Base-by-base conservation (phyloP, 92 coral and sea anemone species). In the Phymanthus crucifer region DNA sequence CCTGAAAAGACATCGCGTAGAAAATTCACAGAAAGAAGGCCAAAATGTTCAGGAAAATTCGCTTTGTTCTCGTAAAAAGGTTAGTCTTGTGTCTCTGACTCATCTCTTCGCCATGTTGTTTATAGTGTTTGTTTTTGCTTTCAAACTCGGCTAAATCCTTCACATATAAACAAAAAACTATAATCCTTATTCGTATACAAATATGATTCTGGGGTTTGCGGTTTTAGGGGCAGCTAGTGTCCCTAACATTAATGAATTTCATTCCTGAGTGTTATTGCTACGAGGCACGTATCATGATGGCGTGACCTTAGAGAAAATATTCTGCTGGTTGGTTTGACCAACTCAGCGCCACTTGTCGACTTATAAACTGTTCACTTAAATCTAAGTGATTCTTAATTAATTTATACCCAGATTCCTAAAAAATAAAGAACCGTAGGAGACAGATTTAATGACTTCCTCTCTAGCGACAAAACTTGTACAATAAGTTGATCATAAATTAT, bases 51-150 rank as follows among this genome's bases (percentile, higher is more conserved):
- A 77, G 68, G 81, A 77, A 77, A 58, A 37, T 77, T 77, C 79
- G 86, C 4, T 71, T 75, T 18, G 86, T 74, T 7, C 40, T 82
- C 3, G 65, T 73, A 18, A 46, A 78, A 82, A 82, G 86, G 86
- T 82, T 82, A 37, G 86, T n/a, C n/a, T n/a, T n/a, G n/a, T 82
- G 16, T 81, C 26, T 6, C 56, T 21, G 6, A 31, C 74, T 11
- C 35, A 13, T 32, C 29, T 31, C 19, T 5, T 10, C 45, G 46
- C 74, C 68, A 61, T 43, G 68, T 29, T 61, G 32, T n/a, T 24
- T 29, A 43, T 14, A 8, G 8, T 61, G 14, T 8, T 61, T 61
- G 68, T 61, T 27, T 27, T 24, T 4, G 68, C 68, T 61, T 61
- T 61, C 17, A 27, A 61, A 61, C 33, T 61, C 17, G 10, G 68